phyloP scores from a whole-genome alignment of 2,113 vertebrate genomes.

The Naja naja region DNA sequence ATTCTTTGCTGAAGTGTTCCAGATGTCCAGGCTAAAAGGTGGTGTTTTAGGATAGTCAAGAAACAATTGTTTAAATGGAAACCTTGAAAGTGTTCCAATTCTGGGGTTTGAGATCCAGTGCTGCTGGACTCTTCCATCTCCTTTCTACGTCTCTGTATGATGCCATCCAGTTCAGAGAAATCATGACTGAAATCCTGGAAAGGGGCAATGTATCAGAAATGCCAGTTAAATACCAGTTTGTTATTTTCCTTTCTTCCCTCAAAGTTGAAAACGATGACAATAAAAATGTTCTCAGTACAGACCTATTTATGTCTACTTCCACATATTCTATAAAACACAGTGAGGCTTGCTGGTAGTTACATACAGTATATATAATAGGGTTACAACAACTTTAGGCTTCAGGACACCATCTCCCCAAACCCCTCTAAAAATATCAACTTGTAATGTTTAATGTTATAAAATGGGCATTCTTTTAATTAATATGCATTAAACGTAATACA shows the following conservation, averaged over 20 bases:
- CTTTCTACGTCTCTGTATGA: slow-evolving; percentile 71
- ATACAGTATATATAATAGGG: neutral
- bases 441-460: neutral
- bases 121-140: slow-evolving; percentile 88
- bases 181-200: slow-evolving; percentile 79
- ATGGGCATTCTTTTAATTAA: too few relatives aligned
- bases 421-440: neutral
- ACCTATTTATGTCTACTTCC: neutral
- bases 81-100: slow-evolving; percentile 84
- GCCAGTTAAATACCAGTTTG: neutral
- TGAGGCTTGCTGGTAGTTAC: neutral
- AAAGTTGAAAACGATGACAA: neutral
- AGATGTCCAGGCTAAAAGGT: neutral
- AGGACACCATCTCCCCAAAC: neutral
- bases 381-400: neutral
- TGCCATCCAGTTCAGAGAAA: slow-evolving; percentile 80
- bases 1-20: neutral
- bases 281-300: neutral
- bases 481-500: neutral
- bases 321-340: neutral
- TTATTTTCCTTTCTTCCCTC: neutral
- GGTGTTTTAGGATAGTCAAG: neutral
- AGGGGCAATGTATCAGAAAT: slow-evolving; percentile 2
- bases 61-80: slow-evolving; percentile 22
- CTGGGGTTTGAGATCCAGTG: slow-evolving; percentile 86